A percentile compares a stretch with the other conserved stretches of the same genome.
phyloP scores from a whole-genome alignment of 2,113 vertebrate species.

The Tautogolabrus adspersus region DNA sequence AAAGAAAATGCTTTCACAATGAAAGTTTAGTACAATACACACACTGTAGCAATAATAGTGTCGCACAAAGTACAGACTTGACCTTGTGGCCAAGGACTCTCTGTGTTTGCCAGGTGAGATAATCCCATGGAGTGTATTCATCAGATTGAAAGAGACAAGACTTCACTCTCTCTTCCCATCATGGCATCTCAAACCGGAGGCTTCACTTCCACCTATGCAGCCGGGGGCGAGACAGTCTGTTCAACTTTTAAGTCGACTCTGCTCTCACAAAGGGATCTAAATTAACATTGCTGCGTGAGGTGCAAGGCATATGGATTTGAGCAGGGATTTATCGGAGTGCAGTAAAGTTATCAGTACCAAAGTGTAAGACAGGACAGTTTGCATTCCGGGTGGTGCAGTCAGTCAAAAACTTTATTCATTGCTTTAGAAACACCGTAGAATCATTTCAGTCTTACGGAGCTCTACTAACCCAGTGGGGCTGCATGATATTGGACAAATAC shows the following conservation, averaged over 20 bases:
- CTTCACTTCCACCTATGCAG: conserved; percentile 8
- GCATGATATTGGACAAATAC: too few relatives aligned
- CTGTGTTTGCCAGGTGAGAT: conserved; percentile 39
- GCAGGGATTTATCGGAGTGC: conserved; percentile 39
- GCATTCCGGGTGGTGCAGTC: background rate
- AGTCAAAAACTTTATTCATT: conserved; percentile 31
- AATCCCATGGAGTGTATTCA: conserved; percentile 49
- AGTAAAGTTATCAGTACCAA: conserved; percentile 12
- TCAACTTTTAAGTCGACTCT: conserved; percentile 43
- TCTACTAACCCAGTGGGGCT: too few relatives aligned
- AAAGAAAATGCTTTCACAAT: background rate
- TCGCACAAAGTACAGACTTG: conserved; percentile 38
- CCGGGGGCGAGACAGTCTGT: conserved; percentile 33
- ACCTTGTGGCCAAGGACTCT: conserved; percentile 39
- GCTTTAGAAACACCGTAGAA: background rate
- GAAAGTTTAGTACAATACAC: background rate
- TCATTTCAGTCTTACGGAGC: conserved; percentile 2
- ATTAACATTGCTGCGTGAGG: conserved; percentile 42
- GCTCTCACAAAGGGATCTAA: conserved; percentile 39
- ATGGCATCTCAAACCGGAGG: background rate
- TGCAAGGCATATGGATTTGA: conserved; percentile 21
- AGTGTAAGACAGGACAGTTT: background rate
- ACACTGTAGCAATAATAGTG: background rate
- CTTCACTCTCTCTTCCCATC: conserved; percentile 45
- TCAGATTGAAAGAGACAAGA: conserved; percentile 45